Base-by-base conservation (phyloP, 2,113 vertebrate genomes). In the Oreochromis tanganicae region DNA sequence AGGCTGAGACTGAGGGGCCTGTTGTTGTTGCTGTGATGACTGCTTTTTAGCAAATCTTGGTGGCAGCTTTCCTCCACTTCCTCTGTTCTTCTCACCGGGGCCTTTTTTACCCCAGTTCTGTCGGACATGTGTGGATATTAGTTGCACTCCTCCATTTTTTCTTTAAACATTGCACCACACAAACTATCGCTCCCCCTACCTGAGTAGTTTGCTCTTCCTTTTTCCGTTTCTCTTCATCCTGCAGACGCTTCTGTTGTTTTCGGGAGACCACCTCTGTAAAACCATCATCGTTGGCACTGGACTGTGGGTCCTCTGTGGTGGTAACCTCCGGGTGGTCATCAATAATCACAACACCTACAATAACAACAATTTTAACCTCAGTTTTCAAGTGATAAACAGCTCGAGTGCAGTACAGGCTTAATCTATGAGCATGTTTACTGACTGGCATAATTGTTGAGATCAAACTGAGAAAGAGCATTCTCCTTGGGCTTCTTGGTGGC, bases 401-500 rank as follows among this genome's bases (percentile, higher is more conserved):
- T 29, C 1, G 3, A 81, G 24, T 5, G 3, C 46, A 10, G 4
- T 11, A 41, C 11, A 32, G 8, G 2, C 6, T 80, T 1, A 83
- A 55, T 4, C 43, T 7, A n/a, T 5, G 3, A 16, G 78, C 5
- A 95, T 1, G 8, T 90, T 41, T 38, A 92, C 98, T 91, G 95
- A 99, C 99, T 99, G 95, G 99, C 99, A 41, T 99, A 99, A 95
- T 99, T 99, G 95, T 99, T 99, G 83, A 99, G 98, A 93, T 99
- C 99, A 94, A 99, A 99, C 86, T 99, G 99, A 80, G 98, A 99
- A 14, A 99, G 96, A 1, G 98, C 99, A 84, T 99, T 99, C 86
- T 97, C 98, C 92, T 99, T 99, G 73, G 98, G 97, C 91, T 99
- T 99, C 94, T 99, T 99, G 29, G 97, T 95, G 5, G 96, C 96